Conservation (phyloP, 1,140 invertebrate species). For the Drosophila yakuba region DNA sequence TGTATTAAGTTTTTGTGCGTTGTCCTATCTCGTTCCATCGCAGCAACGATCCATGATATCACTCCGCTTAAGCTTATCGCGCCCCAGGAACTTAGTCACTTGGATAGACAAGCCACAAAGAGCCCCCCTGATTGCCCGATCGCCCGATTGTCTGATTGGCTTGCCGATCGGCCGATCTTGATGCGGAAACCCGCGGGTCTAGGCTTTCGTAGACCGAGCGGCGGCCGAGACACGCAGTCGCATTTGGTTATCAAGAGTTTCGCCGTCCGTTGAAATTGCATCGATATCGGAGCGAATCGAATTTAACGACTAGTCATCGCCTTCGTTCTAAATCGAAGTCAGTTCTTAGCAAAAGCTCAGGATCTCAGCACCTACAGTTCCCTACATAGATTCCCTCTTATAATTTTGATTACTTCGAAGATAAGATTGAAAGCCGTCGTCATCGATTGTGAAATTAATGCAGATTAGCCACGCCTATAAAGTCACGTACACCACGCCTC, state of each 20-base stretch:
- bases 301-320: too few species aligned
- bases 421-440: too few species aligned
- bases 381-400: too few species aligned
- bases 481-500: conserved; percentile 30
- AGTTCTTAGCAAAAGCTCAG: not conserved
- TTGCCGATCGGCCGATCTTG: conserved; percentile 27
- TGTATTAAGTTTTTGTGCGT: conserved; percentile 2
- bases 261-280: conserved; percentile 32
- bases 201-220: conserved; percentile 36
- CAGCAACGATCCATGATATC: conserved; percentile 20
- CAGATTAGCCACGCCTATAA: conserved; percentile 12
- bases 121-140: conserved; percentile 25
- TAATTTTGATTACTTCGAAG: too few species aligned
- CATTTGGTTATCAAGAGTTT: conserved; percentile 39
- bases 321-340: not conserved
- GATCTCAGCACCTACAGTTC: too few species aligned
- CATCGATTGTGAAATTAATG: too few species aligned
- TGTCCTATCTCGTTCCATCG: conserved; percentile 3
- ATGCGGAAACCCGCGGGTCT: conserved; percentile 40
- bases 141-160: not conserved
- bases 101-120: conserved; percentile 24
- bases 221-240: conserved; percentile 16
- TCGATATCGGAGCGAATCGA: conserved; percentile 9
- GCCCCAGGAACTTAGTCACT: conserved; percentile 23
- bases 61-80: conserved; percentile 21